Percentiles rank a stretch among this genome's conserved stretches.
phyloP scores from a whole-genome alignment of 2,113 vertebrate genomes.

The Nycticorax nycticorax region DNA sequence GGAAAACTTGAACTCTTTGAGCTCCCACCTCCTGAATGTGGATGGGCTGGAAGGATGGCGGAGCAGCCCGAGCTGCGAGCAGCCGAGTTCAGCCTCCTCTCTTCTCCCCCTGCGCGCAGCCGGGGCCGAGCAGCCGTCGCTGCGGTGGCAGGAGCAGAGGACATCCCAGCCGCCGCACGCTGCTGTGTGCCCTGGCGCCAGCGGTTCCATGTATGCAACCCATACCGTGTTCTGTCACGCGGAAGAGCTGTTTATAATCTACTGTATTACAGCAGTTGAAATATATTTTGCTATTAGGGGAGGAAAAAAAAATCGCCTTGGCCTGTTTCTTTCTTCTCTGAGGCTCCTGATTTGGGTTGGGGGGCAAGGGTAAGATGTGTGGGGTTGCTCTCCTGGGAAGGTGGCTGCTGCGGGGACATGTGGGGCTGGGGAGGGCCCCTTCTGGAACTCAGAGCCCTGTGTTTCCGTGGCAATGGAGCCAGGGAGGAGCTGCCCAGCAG shows the following conservation, averaged over 20 bases:
- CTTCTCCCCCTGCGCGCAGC: not conserved
- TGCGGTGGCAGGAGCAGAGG: not conserved
- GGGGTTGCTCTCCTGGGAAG: not conserved
- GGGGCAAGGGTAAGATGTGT: too few species aligned
- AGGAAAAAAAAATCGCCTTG: not conserved
- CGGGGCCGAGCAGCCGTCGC: fast-evolving
- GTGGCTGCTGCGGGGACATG: not conserved
- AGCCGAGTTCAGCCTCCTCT: fast-evolving
- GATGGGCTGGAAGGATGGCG: not conserved
- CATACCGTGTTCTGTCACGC: not conserved
- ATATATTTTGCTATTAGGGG: constrained; percentile 67
- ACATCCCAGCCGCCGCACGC: fast-evolving
- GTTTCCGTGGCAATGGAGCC: not conserved
- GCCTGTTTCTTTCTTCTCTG: not conserved
- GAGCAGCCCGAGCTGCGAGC: not conserved
- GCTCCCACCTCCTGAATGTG: not conserved
- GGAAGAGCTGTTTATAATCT: constrained; percentile 31
- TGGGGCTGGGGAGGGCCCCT: not conserved
- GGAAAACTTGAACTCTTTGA: not conserved
- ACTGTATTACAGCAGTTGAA: constrained; percentile 46
- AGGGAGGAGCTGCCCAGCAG: not conserved
- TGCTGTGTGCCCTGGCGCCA: not conserved
- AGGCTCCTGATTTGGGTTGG: not conserved
- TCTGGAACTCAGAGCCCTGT: not conserved
- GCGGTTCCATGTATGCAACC: fast-evolving